Evolutionary conservation across 2,888 invertebrate genomes (phyloP).

Genomic region (Phytoseiulus persimilis): DNA sequence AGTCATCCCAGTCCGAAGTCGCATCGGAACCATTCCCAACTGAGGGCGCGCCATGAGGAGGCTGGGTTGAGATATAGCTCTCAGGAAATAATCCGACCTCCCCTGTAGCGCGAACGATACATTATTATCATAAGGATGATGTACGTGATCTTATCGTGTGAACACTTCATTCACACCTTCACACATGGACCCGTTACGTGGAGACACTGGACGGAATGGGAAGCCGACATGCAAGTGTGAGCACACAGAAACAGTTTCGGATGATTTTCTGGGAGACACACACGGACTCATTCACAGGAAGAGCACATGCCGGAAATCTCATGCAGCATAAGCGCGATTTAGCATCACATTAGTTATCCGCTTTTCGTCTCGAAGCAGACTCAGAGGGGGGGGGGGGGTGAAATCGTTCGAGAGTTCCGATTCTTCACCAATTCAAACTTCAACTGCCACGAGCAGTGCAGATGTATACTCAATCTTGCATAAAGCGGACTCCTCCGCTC

Average conservation of each 20-base stretch:
- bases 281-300: too few species aligned
- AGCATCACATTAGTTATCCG: too few species aligned
- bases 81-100: constrained; percentile 31
- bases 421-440: too few species aligned
- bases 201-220: neutral
- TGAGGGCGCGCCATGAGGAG: constrained; percentile 21
- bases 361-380: too few species aligned
- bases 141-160: neutral
- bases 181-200: too few species aligned
- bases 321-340: too few species aligned
- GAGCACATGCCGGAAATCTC: neutral
- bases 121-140: neutral
- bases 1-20: constrained; percentile 42
- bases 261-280: neutral
- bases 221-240: too few species aligned
- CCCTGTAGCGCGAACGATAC: neutral
- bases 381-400: too few species aligned
- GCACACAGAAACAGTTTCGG: neutral
- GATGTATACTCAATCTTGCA: too few species aligned
- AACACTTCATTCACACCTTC: neutral
- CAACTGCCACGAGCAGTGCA: too few species aligned
- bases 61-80: constrained; percentile 25
- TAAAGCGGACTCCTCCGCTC: too few species aligned
- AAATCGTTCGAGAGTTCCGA: too few species aligned
- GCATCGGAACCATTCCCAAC: constrained; percentile 32